Evolutionary conservation across 2,888 invertebrate genomes (phyloP), one percentile per base, ranked within the genome.

Genomic region (Zhuqinia jingwanae): DNA sequence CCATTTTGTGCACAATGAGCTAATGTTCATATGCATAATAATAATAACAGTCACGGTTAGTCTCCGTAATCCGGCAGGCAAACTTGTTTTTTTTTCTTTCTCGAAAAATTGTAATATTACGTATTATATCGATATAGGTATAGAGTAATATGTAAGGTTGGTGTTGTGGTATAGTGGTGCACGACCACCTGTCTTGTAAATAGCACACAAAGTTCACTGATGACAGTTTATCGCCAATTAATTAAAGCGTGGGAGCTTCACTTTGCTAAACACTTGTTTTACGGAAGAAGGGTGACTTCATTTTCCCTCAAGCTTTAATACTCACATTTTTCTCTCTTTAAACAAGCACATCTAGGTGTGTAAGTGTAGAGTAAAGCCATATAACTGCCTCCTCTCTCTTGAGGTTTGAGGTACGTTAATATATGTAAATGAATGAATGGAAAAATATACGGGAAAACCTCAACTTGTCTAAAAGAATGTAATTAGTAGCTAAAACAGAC

Each of bases 181-280:
- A 70, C 68, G 47, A 70, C 68, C 68, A 70, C 45, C 47, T 70
- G 68, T 70, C 45, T 45, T 11, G n/a, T 75, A 81, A 81, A 45
- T 73, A 45, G 81, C 58, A 60, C 73, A 60, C 47, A 60, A 36
- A 42, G 65, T 50, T 78, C 50, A 63, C 25, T 84, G 58, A 68
- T 45, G 78, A 45, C 70, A 68, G 84, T 78, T 84, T 84, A 77
- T 78, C 58, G 27, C 30, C 70, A 68, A 84, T 84, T 84, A 84
- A 58, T 13, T 76, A 65, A 83, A 76, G 76, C 83, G 83, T 83
- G 83, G 76, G 83, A 83, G 83, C 63, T 58, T 22, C 36, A 25
- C 50, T 53, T 68, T 17, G 11, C 36, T 13, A 68, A 68, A 68
- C 5, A n/a, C 20, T 58, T 22, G 58, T 22, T 36, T 75, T 50